phyloP scores from a whole-genome alignment of 2,113 vertebrate species.

The Amphiprion ocellaris region DNA sequence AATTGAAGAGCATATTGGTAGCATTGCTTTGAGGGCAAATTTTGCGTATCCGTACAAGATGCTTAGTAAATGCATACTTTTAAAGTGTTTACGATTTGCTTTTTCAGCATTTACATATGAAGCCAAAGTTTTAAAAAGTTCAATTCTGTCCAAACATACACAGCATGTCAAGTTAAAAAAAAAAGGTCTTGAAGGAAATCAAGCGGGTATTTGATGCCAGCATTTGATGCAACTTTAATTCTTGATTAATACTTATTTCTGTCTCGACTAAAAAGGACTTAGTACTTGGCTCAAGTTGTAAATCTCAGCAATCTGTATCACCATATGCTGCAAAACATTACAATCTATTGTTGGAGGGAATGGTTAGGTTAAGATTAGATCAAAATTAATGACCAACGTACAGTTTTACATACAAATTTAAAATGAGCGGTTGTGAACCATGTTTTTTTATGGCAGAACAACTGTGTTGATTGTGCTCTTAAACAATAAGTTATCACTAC shows the following conservation, averaged over 20 bases:
- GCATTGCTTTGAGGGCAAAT: no score
- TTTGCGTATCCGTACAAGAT: no score
- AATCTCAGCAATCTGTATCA: neutral
- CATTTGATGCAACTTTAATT: neutral
- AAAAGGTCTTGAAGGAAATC: no score
- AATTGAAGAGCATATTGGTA: neutral
- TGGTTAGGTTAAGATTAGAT: slow-evolving; percentile 12
- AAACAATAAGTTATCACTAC: neutral
- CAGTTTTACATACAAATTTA: no score
- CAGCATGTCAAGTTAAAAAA: no score
- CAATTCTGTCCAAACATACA: no score
- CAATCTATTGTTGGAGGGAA: slow-evolving; percentile 5
- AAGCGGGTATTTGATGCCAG: no score
- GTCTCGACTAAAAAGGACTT: neutral
- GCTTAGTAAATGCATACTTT: neutral
- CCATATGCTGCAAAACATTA: slow-evolving; percentile 16
- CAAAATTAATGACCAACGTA: neutral
- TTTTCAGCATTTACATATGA: neutral
- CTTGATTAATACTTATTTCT: neutral
- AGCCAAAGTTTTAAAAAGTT: neutral
- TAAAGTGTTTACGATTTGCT: neutral
- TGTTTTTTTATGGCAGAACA: no score
- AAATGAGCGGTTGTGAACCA: no score
- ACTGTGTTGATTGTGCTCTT: neutral
- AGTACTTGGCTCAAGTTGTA: neutral